phyloP scores from a whole-genome alignment of 35 echinoderm and acorn worm species.

The Hemicentrotus pulcherrimus region DNA sequence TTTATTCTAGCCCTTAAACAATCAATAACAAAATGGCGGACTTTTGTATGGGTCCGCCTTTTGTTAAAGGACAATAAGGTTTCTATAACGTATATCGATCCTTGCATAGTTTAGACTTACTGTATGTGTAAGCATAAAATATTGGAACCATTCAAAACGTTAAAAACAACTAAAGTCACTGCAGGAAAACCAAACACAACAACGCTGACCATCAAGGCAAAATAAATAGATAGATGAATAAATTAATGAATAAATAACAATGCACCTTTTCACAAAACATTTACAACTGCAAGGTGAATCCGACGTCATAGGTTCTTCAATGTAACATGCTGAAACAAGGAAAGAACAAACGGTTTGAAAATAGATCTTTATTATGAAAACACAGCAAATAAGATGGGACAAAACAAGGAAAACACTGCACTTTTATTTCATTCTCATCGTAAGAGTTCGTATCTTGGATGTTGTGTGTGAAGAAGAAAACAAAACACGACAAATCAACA shows the following conservation, averaged over 20 bases:
- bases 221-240: not conserved
- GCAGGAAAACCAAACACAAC: not conserved
- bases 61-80: not conserved
- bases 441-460: not conserved
- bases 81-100: not conserved
- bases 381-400: not conserved
- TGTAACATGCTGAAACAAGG: not conserved
- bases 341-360: not conserved
- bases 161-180: not conserved
- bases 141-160: not conserved
- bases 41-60: not conserved
- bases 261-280: not conserved
- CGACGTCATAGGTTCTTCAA: not conserved
- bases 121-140: not conserved
- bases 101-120: not conserved
- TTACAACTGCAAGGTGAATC: not conserved
- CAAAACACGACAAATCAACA: not conserved
- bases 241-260: too few relatives aligned
- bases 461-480: not conserved
- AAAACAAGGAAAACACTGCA: not conserved
- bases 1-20: not conserved
- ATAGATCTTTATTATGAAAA: constrained; percentile 4
- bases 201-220: not conserved
- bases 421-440: not conserved
- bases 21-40: not conserved